These are phyloP conservation scores for Thunnus albacares DNA, from an alignment of 2,797 vertebrate species.

Conservation along the genomic window DNA sequence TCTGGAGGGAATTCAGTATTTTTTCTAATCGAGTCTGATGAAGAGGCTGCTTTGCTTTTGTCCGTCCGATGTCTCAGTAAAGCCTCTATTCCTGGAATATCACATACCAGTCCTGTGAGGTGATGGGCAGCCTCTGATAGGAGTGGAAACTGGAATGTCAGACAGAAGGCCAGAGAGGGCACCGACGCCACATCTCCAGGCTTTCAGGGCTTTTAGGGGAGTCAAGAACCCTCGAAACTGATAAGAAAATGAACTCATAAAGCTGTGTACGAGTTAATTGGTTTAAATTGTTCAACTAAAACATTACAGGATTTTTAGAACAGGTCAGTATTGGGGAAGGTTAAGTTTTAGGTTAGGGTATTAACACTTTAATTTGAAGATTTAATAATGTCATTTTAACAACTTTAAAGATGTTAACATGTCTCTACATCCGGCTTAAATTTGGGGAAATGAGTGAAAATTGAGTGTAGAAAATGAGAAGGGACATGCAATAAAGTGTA, in stretches of 20 bases:
- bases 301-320: background rate
- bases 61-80: slow-evolving; percentile 31
- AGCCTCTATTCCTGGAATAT: slow-evolving; percentile 70
- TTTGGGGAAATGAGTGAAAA: background rate
- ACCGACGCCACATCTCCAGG: background rate
- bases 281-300: background rate
- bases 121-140: slow-evolving; percentile 45
- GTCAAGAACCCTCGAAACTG: background rate
- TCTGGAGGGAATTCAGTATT: background rate
- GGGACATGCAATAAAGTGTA: too few species aligned
- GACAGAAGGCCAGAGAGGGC: background rate
- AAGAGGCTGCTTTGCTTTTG: slow-evolving; percentile 9
- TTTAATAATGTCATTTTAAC: background rate
- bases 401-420: background rate
- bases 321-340: background rate
- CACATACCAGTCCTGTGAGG: slow-evolving; percentile 72
- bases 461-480: too few species aligned
- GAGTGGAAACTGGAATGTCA: slow-evolving; percentile 25
- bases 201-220: background rate
- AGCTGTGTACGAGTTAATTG: background rate
- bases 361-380: background rate
- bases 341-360: background rate
- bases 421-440: background rate
- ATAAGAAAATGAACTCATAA: background rate
- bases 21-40: background rate